phyloP scores from a whole-genome alignment of 2,797 vertebrate species.

The Centropyge bicolor region DNA sequence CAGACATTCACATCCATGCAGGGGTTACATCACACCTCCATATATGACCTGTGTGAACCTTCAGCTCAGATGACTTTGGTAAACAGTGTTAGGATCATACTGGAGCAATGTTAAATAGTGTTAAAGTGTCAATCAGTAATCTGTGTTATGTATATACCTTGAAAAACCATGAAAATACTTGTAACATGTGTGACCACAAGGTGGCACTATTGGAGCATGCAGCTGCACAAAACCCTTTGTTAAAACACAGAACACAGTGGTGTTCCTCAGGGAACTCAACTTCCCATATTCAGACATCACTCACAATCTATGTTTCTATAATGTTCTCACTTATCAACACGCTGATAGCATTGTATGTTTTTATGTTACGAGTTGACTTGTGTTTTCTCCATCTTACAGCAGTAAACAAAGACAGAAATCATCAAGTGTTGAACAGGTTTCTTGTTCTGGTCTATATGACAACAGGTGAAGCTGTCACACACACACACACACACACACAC shows the following conservation, averaged over 20 bases:
- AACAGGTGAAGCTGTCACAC: not conserved
- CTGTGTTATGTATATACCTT: not conserved
- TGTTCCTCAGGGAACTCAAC: not conserved
- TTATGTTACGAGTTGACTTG: not conserved
- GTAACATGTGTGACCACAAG: slow-evolving; percentile 13
- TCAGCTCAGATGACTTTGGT: too few species aligned
- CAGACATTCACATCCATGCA: not conserved
- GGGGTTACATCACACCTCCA: not conserved
- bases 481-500: not conserved
- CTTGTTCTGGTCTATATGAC: not conserved
- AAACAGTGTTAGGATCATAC: not conserved
- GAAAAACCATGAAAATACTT: not conserved
- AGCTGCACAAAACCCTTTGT: not conserved
- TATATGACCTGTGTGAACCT: not conserved
- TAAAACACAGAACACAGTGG: not conserved
- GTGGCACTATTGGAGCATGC: not conserved
- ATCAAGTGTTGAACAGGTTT: not conserved
- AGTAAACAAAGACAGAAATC: not conserved
- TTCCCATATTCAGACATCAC: not conserved
- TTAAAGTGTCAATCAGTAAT: not conserved
- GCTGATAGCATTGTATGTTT: not conserved
- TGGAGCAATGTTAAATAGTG: not conserved
- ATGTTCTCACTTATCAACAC: not conserved
- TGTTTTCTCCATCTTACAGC: not conserved
- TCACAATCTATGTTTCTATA: not conserved